These are phyloP conservation scores for Cephus cinctus DNA, from an alignment of 1,140 invertebrate genomes.

Conservation along the genomic window DNA sequence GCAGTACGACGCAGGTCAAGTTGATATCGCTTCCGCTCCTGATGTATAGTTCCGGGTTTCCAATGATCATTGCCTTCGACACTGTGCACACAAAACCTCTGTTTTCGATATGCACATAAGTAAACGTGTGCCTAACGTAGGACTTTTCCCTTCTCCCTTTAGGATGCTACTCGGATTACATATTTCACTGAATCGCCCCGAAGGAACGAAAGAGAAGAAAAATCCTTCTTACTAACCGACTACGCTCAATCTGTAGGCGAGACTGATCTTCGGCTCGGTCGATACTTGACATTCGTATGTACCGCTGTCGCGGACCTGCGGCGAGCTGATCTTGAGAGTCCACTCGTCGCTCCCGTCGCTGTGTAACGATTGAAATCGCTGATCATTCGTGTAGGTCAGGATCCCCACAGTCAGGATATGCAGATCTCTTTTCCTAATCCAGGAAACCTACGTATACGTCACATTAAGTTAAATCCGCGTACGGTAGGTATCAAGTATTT, in stretches of 20 bases:
- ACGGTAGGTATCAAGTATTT: no score
- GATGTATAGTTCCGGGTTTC: constrained; percentile 81
- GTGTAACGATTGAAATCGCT: constrained; percentile 76
- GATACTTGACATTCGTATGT: constrained; percentile 86
- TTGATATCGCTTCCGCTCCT: constrained; percentile 89
- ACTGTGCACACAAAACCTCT: constrained; percentile 69
- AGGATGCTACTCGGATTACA: no score
- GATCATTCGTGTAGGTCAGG: constrained; percentile 74
- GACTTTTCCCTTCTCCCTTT: no score
- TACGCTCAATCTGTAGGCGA: constrained; percentile 76
- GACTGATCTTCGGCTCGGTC: constrained; percentile 82
- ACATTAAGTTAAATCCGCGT: no score
- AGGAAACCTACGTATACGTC: constrained; percentile 69
- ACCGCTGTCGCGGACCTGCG: constrained; percentile 71
- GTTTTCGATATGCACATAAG: no score
- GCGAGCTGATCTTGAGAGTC: constrained; percentile 79
- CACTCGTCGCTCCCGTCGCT: constrained; percentile 85
- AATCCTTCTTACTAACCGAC: constrained; percentile 77
- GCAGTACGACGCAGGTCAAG: constrained; percentile 81
- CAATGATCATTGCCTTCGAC: constrained; percentile 83
- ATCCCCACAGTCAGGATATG: constrained; percentile 75
- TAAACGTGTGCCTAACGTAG: no score
- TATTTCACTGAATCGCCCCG: no score
- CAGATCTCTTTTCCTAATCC: constrained; percentile 72
- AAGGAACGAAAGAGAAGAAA: no score